Base-by-base conservation (phyloP, 2,888 invertebrate species). In the Ceratothoa steindachneri region DNA sequence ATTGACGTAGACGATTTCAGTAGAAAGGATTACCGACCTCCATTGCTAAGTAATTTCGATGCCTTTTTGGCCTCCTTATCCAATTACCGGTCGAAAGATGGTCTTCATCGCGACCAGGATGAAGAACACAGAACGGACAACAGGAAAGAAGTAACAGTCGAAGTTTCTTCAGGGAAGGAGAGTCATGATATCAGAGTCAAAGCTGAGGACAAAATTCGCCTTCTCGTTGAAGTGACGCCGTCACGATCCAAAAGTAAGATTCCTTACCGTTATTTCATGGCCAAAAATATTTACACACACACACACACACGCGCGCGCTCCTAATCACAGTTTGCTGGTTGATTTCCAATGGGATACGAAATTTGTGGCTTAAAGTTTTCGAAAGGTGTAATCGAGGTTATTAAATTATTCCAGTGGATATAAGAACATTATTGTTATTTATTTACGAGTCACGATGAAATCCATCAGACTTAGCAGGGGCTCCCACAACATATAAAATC, bases 1-100 rank as follows among this genome's bases (percentile, higher is more conserved):
- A 60, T 60, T 1, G 60, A 60, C 24, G 60, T 60, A 60, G 60
- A 60, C n/a, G 60, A 60, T n/a, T 60, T 24, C 12, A 60, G 19
- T 24, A 60, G 3, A 1, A 60, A 60, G 12, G 60, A 24, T 3
- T 60, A 60, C 27, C n/a, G 24, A 7, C 60, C 60, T 15, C 60
- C 60, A 15, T 22, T 24, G 12, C 24, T 60, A 24, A 60, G 60
- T 60, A 60, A 60, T 7, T 60, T 60, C 27, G 60, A 60, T 60
- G 27, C 60, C 12, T 60, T 24, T 24, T 7, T 60, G 24, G 60
- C 60, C 12, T 24, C 60, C 24, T 60, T 60, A 60, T 24, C 60
- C 12, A n/a, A 60, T 24, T 60, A 24, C 12, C 19, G 60, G 24
- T 24, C 19, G 2, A 60, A 15, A 24, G 27, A 24, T 12, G 12